Base-by-base conservation (phyloP, 1,140 invertebrate species). In the Carcinoscorpius rotundicauda region DNA sequence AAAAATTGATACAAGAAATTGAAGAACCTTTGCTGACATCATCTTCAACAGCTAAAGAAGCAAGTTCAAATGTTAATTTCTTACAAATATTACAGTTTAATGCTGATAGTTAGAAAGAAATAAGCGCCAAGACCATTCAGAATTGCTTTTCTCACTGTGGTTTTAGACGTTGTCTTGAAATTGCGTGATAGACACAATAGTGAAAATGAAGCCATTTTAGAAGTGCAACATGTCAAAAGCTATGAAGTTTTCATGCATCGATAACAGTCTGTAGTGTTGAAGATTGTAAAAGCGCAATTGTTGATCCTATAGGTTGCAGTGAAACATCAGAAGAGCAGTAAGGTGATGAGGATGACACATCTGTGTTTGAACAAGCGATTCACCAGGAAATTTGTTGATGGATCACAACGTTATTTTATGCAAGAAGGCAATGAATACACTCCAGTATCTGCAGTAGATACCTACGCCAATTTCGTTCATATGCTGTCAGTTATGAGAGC, bases 111-210 rank as follows among this genome's bases (percentile, higher is more conserved):
- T 29, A 29, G 29, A 29, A 2, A 29, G 29, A 29, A 29, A 29
- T 29, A 29, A 29, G 29, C 29, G 0, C 29, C 29, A 29, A 29
- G 29, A 29, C 29, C 29, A 29, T 29, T 29, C 29, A 29, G 29
- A 29, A 29, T 29, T 29, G 29, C 29, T 29, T 29, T 29, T 29
- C 29, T 29, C 29, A 29, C 29, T 29, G 0, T 29, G 2, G 29
- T 29, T 29, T 29, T 29, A 29, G 2, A 29, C 29, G 29, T 29
- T 29, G 82, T 52, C 62, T 55, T 55, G 53, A 55, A 9, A 3
- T 9, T 55, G 53, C 53, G 8, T 9, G 53, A 55, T 55, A 55
- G 8, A 55, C 8, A 9, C 8, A 55, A 55, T n/a, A 55, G n/a
- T 55, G 53, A 55, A 55, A 55, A 55, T 55, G 3, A 8, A 55